Conservation (phyloP, 2,113 vertebrate species). For the Pristiophorus japonicus region DNA sequence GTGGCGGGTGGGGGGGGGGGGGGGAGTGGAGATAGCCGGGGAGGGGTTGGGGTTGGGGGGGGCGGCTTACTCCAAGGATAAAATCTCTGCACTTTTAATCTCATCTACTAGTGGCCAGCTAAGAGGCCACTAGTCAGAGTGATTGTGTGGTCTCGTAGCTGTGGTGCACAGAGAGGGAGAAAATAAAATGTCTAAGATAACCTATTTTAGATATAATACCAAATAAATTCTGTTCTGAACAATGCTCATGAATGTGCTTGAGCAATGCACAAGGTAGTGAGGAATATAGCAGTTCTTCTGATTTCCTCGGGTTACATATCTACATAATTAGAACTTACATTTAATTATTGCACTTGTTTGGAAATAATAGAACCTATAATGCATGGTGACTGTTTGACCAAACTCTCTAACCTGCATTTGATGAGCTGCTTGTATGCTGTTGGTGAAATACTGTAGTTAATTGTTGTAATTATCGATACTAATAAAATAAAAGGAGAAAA, state of each 20-base stretch:
- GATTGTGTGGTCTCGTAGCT: neutral
- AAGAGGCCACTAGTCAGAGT: neutral
- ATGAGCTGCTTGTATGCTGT: conserved; percentile 26
- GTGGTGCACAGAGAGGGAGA: neutral
- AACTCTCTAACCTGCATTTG: conserved; percentile 11
- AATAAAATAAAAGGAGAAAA: conserved; percentile 22
- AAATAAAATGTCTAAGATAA: neutral
- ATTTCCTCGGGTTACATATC: neutral
- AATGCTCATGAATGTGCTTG: neutral
- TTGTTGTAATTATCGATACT: conserved; percentile 19
- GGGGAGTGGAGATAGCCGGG: no score
- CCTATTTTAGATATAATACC: neutral
- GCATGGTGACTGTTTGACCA: neutral
- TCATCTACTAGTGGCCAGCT: neutral
- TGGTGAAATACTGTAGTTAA: neutral
- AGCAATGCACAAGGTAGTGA: no score
- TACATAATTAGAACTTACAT: neutral
- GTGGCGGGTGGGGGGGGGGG: no score
- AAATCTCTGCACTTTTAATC: neutral
- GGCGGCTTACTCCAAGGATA: no score
- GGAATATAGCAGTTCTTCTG: neutral
- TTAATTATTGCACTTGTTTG: conserved; percentile 26
- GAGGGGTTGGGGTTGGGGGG: no score
- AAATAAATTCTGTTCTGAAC: neutral
- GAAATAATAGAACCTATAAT: neutral